phyloP scores from a whole-genome alignment of 2,113 vertebrate genomes.

The Lophochroa leadbeateri region DNA sequence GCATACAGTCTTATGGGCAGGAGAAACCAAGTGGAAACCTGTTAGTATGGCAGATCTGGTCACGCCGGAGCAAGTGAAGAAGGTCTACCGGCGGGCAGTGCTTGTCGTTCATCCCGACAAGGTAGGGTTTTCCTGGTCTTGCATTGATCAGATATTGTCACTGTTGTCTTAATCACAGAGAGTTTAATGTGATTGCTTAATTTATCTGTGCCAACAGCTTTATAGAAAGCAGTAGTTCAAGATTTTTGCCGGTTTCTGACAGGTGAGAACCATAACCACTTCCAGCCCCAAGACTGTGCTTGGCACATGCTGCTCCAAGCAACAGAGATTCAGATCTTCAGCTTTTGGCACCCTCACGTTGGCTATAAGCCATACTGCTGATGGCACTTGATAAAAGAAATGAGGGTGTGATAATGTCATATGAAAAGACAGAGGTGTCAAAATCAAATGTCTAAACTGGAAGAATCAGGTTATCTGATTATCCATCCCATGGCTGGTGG shows the following conservation, averaged over 20 bases:
- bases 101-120: constrained; percentile 98
- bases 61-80: constrained; percentile 97
- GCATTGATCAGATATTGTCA: rapidly evolving
- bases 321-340: neutral
- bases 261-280: neutral
- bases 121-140: constrained; percentile 73
- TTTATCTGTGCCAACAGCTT: neutral
- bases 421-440: neutral
- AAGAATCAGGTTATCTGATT: neutral
- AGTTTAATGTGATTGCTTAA: neutral
- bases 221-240: neutral
- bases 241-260: neutral
- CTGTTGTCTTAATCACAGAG: neutral
- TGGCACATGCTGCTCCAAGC: neutral
- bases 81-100: constrained; percentile 93
- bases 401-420: neutral
- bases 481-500: neutral
- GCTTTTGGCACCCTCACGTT: neutral
- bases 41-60: constrained; percentile 99
- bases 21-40: constrained; percentile 94
- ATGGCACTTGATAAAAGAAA: neutral
- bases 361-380: neutral
- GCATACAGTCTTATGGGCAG: constrained; percentile 97
- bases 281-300: neutral
- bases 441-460: neutral